Evolutionary conservation across 2,113 vertebrate genomes (phyloP), one percentile per base, ranked within the genome.

Genomic region (Gymnocephalus cernua): DNA sequence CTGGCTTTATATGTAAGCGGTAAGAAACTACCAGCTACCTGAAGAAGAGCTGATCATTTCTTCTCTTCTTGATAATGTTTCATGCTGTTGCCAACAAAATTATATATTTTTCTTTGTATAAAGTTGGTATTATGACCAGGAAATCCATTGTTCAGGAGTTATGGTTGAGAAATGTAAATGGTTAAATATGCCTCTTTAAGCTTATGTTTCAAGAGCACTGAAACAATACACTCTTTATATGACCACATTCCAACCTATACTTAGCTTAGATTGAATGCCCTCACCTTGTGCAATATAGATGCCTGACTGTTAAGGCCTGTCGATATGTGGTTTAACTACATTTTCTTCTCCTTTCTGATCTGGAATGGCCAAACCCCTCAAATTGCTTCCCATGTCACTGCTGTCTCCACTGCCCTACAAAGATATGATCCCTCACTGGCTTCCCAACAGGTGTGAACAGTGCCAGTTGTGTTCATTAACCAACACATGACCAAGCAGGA

Each of bases 181-280:
- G 0, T n/a, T 66, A 21, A 21, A 44, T 32, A 38, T 47, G 45
- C 63, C 27, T 54, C 69, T 74, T 45, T 59, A 45, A 74, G 85
- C 78, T 89, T 77, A 79, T 1, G 53, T 70, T 59, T 16, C 44
- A 65, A 70, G 9, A 57, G 29, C 61, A 1, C 2, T 7, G 51
- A 56, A 82, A 86, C 86, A 85, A 83, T 76, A 57, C 56, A 4
- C 3, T 70, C 61, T 48, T 65, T 75, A 69, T 88, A 4, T 8
- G 14, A 3, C 35, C 61, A 57, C 79, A 77, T 88, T 84, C 78
- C 76, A 73, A 0, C 27, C 4, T 77, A 41, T 48, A 9, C 71
- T 69, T 38, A 29, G 47, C 19, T n/a, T 13, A 51, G 63, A n/a
- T 84, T 57, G 48, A 77, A n/a, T 45, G 2, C 16, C 16, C 13